Evolutionary conservation across 2,888 invertebrate genomes (phyloP).

Genomic region (Himalopsyche tibetana): DNA sequence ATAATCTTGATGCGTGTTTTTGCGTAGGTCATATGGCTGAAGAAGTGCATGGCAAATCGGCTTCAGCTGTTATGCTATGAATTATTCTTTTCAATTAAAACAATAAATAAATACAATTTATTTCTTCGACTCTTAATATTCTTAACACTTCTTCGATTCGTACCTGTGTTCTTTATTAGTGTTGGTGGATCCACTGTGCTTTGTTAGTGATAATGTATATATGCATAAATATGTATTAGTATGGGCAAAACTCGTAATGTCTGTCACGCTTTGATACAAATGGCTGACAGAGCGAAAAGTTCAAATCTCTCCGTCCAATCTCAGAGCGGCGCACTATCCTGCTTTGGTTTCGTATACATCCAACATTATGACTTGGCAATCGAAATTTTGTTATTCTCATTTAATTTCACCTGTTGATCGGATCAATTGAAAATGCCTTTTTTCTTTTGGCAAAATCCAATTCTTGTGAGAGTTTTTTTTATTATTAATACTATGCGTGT

Average conservation of each 20-base stretch:
- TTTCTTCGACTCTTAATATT: too few relatives aligned
- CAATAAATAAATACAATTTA: too few relatives aligned
- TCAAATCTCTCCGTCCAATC: slow-evolving; percentile 74
- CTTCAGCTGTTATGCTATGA: too few relatives aligned
- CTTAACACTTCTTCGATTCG: not conserved
- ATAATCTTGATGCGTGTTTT: too few relatives aligned
- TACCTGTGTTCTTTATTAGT: not conserved
- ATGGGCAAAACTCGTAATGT: slow-evolving; percentile 65
- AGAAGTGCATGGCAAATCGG: too few relatives aligned
- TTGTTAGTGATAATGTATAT: slow-evolving; percentile 40
- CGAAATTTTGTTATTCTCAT: slow-evolving; percentile 66
- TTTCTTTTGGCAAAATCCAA: too few relatives aligned
- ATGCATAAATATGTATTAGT: slow-evolving; percentile 47
- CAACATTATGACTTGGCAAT: slow-evolving; percentile 69
- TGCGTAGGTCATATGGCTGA: too few relatives aligned
- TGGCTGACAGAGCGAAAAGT: slow-evolving; percentile 77
- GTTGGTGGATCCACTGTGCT: slow-evolving; percentile 35
- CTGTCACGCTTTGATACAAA: slow-evolving; percentile 77
- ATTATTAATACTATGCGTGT: too few relatives aligned
- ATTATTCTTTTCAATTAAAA: too few relatives aligned
- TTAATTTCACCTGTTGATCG: not conserved
- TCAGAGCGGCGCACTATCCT: slow-evolving; percentile 76
- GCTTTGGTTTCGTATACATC: slow-evolving; percentile 70
- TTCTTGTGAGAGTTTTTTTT: too few relatives aligned
- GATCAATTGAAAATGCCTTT: not conserved